phyloP scores from a whole-genome alignment of 2,113 vertebrate genomes.

The Pogonocichla stellata region DNA sequence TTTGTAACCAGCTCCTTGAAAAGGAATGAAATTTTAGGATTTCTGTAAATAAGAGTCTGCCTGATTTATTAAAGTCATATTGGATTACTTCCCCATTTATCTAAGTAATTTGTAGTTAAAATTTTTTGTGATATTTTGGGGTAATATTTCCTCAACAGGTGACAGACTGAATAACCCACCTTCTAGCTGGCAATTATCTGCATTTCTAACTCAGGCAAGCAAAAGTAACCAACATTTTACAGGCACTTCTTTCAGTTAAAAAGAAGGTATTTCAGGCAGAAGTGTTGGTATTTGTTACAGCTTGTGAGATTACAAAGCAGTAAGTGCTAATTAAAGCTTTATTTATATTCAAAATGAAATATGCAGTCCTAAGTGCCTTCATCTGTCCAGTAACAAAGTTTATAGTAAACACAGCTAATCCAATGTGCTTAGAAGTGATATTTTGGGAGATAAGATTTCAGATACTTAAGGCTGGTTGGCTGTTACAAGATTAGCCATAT shows the following conservation, averaged over 20 bases:
- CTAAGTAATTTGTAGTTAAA: background rate
- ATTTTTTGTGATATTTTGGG: background rate
- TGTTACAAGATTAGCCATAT: constrained; percentile 3
- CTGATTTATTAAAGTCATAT: background rate
- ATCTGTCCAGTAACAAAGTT: constrained; percentile 7
- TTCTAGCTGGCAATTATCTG: background rate
- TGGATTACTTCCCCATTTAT: background rate
- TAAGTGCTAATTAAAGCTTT: constrained; percentile 41
- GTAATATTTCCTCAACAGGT: background rate
- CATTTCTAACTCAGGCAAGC: background rate
- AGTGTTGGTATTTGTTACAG: background rate
- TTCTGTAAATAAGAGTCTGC: background rate
- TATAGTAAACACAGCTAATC: constrained; percentile 50
- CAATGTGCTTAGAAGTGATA: constrained; percentile 16
- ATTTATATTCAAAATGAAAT: constrained; percentile 31
- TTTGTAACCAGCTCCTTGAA: background rate
- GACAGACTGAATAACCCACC: background rate
- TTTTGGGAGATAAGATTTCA: constrained; percentile 44
- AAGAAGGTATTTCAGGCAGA: background rate
- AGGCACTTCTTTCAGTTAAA: background rate
- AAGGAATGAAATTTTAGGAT: background rate
- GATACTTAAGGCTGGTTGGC: background rate
- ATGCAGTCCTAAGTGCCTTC: background rate
- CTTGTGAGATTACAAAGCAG: background rate
- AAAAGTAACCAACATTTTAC: background rate